Conservation (phyloP, 2,113 vertebrate genomes). For the Conger conger region DNA sequence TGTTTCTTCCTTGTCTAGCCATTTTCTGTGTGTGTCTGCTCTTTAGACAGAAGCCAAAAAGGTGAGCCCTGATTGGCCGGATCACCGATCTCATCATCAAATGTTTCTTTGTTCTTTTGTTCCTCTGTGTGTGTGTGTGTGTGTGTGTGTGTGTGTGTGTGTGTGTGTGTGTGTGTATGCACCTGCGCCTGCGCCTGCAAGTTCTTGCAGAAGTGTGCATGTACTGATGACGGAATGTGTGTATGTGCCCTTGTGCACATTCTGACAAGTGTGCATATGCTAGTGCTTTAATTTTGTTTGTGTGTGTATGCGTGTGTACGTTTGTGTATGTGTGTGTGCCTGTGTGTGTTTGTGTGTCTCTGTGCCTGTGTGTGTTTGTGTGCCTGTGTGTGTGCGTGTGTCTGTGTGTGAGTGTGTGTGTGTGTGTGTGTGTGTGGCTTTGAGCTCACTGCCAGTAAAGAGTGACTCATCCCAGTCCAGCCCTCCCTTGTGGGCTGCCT, state of each 20-base stretch:
- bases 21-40: background rate
- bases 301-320: background rate
- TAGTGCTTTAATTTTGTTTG: too few species aligned
- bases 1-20: too few species aligned
- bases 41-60: too few species aligned
- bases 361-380: background rate
- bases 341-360: too few species aligned
- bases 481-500: slow-evolving; percentile 5
- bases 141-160: background rate
- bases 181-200: background rate
- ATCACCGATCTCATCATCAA: too few species aligned
- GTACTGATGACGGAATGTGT: background rate
- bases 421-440: background rate
- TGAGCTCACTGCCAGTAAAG: slow-evolving; percentile 27
- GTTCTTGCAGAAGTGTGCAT: background rate
- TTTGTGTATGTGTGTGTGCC: background rate
- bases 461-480: slow-evolving; percentile 17
- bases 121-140: too few species aligned
- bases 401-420: background rate
- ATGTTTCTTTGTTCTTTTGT: background rate
- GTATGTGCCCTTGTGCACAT: background rate
- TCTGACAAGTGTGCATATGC: background rate
- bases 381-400: background rate
- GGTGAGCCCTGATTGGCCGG: too few species aligned
- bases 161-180: background rate